Base-by-base conservation (phyloP, 2,888 invertebrate genomes). In the Elmis aenea region DNA sequence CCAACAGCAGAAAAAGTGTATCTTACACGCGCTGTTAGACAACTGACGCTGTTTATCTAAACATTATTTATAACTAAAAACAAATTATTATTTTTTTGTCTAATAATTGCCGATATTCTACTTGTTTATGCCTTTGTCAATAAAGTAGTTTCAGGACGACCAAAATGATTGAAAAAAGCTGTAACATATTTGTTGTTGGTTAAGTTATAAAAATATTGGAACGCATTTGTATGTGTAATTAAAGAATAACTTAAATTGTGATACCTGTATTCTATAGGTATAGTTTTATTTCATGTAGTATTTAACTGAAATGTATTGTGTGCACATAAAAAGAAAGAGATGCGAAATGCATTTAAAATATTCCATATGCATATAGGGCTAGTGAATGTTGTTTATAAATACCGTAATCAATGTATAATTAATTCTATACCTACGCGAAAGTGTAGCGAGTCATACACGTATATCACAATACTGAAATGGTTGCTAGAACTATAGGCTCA, bases 311-410 rank as follows among this genome's bases (percentile, higher is more conserved):
- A 34, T 24, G 28, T 38, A 42, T 27, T 34, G 34, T 33, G 44
- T 36, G 18, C 27, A 46, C 33, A 34, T 39, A 41, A 33, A 33
- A 23, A 25, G 34, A 41, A 34, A 45, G 30, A 39, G 27, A 42
- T 45, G 49, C 45, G 50, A 50, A 51, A 54, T 56, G 61, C 59
- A 62, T 60, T 61, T 61, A 58, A 60, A 62, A 61, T 62, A 66
- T 67, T 67, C 64, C 64, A 57, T 53, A 54, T 58, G 62, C 59
- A 59, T 61, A 59, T 64, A 64, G 62, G 65, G 65, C 65, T 66
- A 66, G 66, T 65, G 64, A 64, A 61, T 62, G 62, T 64, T 58
- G 40, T 43, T 55, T 65, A 59, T 61, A 61, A 62, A 58, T 57
- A 61, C 57, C 58, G 61, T 61, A 63, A 58, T 62, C 60, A 59